phyloP scores from a whole-genome alignment of 2,888 invertebrate genomes.

The Meteorus cinctellus region DNA sequence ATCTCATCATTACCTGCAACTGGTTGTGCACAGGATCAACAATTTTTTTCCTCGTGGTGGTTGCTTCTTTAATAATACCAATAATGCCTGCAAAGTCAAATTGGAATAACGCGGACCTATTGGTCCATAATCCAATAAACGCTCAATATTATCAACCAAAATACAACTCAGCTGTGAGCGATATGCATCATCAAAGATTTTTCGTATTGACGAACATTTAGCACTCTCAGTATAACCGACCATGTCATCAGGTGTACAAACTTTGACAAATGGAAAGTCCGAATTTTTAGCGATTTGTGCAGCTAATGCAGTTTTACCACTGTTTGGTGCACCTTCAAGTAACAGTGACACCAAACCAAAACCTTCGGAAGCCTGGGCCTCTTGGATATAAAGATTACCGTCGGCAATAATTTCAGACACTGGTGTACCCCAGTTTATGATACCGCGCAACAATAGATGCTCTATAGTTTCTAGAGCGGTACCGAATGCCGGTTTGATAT shows the following conservation, averaged over 20 bases:
- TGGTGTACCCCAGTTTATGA: conserved; percentile 94
- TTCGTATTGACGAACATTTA: conserved; percentile 94
- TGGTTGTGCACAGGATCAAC: conserved; percentile 94
- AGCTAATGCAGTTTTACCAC: conserved; percentile 97
- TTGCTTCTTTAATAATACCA: conserved; percentile 94
- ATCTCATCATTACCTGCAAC: conserved; percentile 78
- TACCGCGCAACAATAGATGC: conserved; percentile 88
- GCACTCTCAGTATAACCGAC: conserved; percentile 96
- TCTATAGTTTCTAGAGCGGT: conserved; percentile 93
- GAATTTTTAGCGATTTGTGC: conserved; percentile 96
- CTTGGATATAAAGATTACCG: conserved; percentile 92
- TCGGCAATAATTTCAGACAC: conserved; percentile 93
- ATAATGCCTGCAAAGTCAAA: conserved; percentile 93
- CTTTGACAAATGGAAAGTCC: conserved; percentile 98
- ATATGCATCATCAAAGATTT: conserved; percentile 99
- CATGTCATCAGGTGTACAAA: conserved; percentile 98
- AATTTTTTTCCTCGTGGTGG: conserved; percentile 95
- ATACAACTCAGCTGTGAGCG: conserved; percentile 97
- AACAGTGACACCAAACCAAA: conserved; percentile 91
- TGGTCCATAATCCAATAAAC: conserved; percentile 96
- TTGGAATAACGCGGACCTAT: conserved; percentile 99
- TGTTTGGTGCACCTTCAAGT: conserved; percentile 95
- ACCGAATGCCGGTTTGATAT: conserved; percentile 88
- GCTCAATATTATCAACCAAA: conserved; percentile 97
- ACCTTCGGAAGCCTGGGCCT: conserved; percentile 85